Conservation (phyloP, 2,113 vertebrate species). For the Oxyruncus cristatus region DNA sequence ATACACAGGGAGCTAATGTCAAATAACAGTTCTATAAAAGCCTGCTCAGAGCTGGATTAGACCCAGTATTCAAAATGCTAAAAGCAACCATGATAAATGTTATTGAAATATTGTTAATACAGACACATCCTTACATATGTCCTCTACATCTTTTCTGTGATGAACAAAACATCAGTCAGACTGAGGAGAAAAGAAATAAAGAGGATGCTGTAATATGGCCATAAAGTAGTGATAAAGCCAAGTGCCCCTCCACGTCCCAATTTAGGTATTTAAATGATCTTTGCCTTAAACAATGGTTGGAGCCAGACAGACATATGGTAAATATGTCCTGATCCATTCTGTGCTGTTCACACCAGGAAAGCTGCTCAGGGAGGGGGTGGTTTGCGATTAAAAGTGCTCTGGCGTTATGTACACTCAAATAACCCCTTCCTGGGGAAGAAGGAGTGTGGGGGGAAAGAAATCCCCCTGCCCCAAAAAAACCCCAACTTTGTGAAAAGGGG, state of each 20-base stretch:
- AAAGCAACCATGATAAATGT: background rate
- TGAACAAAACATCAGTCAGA: background rate
- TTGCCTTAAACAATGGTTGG: background rate
- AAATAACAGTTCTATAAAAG: background rate
- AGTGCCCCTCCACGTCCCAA: background rate
- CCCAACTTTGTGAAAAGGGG: background rate
- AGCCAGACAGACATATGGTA: background rate
- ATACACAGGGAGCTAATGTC: background rate
- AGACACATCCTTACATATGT: background rate
- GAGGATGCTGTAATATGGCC: background rate
- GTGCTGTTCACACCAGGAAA: background rate
- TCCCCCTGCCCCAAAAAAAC: background rate
- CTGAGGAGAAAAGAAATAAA: background rate
- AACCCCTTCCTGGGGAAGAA: conserved; percentile 34
- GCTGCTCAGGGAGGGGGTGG: background rate
- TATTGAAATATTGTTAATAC: background rate
- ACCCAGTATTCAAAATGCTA: background rate
- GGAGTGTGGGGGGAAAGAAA: background rate
- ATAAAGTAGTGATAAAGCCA: background rate
- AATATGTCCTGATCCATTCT: background rate
- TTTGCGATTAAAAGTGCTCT: background rate
- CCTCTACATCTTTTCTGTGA: background rate
- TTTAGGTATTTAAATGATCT: background rate
- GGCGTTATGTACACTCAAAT: background rate
- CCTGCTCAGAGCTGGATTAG: background rate